Evolutionary conservation across 2,113 vertebrate genomes (phyloP), one percentile per base, ranked within the genome.

Genomic region (Ailurus styani): DNA sequence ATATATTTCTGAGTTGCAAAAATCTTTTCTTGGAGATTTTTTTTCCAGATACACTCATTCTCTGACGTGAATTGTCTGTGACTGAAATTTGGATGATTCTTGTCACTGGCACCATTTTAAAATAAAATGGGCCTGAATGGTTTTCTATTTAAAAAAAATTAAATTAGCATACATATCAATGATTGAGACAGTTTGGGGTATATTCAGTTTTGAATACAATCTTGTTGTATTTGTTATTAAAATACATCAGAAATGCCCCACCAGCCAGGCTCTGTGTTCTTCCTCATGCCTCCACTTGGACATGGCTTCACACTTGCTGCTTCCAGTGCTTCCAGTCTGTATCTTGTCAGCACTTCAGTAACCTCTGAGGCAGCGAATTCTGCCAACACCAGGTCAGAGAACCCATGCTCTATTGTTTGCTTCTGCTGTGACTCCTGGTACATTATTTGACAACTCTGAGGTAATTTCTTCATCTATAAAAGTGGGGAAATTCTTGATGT

Each of bases 381-480:
- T 45, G 10, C 9, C 3, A 20, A 66, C 40, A 40, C n/a, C 5
- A 83, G 78, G n/a, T 66, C 10, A 42, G 55, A 96, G 88, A 66
- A 55, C 62, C 29, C 50, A 5, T 6, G 0, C 10, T 45, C 31
- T n/a, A 18, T 72, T 13, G 50, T 95, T 95, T 84, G 47, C 10
- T 95, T 94, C 50, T 73, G 93, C 72, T 77, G 42, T 96, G 50
- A 81, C 14, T 55, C 31, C 82, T 31, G 4, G 57, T 68, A 95
- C 90, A 70, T 70, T 50, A 52, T 81, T 82, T 73, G 29, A 57
- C 21, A 88, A 88, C 40, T 89, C 27, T 93, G 47, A 37, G 20
- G 31, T 96, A 84, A 68, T 62, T 86, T 88, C 29, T 96, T 83
- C 73, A 64, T 40, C 42, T 55, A 27, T 92, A 82, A 91, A 96